Evolutionary conservation across 2,888 invertebrate species (phyloP), one percentile per base, ranked within the genome.

Genomic region (Ectemnius continuus): DNA sequence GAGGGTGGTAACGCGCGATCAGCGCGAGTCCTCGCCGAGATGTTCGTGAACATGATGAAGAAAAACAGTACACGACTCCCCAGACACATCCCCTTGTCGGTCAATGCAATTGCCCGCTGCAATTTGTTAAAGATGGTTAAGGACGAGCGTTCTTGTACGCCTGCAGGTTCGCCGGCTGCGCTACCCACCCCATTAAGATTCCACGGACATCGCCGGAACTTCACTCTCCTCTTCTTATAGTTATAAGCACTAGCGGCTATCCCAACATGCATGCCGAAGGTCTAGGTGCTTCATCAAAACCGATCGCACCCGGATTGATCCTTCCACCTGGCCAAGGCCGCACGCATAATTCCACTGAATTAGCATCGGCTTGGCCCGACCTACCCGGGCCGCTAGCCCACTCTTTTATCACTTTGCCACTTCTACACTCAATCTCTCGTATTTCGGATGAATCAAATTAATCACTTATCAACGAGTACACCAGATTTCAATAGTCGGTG

Each of bases 41-140:
- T 80, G 82, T 82, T 82, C 82, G 73, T 81, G 65, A 75, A 67
- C 68, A 62, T 79, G 72, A 48, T 61, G 46, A 23, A 58, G 74
- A 83, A 83, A 83, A 83, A 83, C 82, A 47, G 57, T 73, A 73
- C 71, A 70, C 70, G 74, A 78, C 70, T 62, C 73, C 73, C 8
- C 36, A 75, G 82, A 81, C 81, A 57, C 74, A 72, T 75, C 72
- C 70, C 61, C 73, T 70, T 74, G 78, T 75, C 76, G 82, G 76
- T 82, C 80, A 79, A 82, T 82, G 36, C 36, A 82, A 83, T 81
- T 83, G 78, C 72, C 66, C 76, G 76, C 64, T 62, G 83, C 78
- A 83, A 83, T 83, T 83, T 83, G 83, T 83, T 82, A 82, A 83
- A 81, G 83, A 80, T 75, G 80, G 81, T 83, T 83, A 83, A 83